These are phyloP conservation scores for Microctenopoma steveboyesi DNA, from an alignment of 2,797 vertebrate species.

Conservation along the genomic window DNA sequence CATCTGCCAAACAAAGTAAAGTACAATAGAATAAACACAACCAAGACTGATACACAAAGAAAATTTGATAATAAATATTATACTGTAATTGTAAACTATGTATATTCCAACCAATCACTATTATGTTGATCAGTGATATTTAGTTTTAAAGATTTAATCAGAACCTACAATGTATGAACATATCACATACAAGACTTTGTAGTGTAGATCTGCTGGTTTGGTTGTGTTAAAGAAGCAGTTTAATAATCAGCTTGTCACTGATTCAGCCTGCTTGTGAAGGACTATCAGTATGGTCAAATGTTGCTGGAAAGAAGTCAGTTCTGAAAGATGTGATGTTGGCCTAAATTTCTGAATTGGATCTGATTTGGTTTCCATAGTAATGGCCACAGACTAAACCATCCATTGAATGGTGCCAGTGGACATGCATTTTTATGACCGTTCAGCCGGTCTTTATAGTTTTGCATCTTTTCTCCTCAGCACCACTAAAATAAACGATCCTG, in stretches of 20 bases:
- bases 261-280: constrained; percentile 44
- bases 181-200: neutral
- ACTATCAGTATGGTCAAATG: constrained; percentile 51
- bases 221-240: constrained; percentile 20
- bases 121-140: neutral
- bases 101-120: neutral
- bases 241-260: constrained; percentile 30
- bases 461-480: constrained; percentile 3
- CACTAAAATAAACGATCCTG: neutral
- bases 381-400: constrained; percentile 54
- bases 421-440: constrained; percentile 60
- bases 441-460: constrained; percentile 30
- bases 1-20: no score
- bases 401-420: constrained; percentile 49
- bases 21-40: neutral
- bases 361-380: constrained; percentile 75
- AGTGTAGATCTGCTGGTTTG: constrained; percentile 23
- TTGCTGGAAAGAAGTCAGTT: constrained; percentile 59
- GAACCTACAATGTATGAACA: constrained; percentile 19
- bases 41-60: neutral
- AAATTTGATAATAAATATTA: constrained; percentile 12
- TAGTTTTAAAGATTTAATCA: constrained; percentile 10
- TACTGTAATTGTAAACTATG: constrained; percentile 10
- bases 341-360: constrained; percentile 61
- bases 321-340: constrained; percentile 63